phyloP scores from a whole-genome alignment of 2,888 invertebrate genomes.

The Athripsodes cinereus region DNA sequence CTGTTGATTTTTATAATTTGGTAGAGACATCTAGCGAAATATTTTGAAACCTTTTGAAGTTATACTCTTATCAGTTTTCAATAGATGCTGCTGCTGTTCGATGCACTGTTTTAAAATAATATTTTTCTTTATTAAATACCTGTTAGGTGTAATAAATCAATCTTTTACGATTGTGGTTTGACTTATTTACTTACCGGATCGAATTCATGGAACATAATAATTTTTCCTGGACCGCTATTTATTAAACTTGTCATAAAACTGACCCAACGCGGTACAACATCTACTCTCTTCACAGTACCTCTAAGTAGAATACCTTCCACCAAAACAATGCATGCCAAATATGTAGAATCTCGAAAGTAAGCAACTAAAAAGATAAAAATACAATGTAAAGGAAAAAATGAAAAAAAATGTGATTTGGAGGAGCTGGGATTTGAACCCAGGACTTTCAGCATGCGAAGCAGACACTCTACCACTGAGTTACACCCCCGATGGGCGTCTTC shows the following conservation, averaged over 20 bases:
- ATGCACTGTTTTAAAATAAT: no score
- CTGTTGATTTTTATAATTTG: no score
- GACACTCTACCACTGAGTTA: conserved; percentile 55
- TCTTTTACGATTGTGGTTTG: no score
- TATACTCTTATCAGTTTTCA: not conserved
- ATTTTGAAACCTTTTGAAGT: no score
- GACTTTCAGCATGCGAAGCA: conserved; percentile 64
- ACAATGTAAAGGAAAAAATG: conserved; percentile 13
- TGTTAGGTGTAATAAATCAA: no score
- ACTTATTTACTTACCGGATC: conserved; percentile 20
- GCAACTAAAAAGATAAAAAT: conserved; percentile 27
- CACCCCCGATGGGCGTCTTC: conserved; percentile 34
- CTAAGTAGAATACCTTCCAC: conserved; percentile 19
- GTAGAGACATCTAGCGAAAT: no score
- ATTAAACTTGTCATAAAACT: conserved; percentile 15
- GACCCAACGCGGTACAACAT: conserved; percentile 15
- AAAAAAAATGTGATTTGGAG: conserved; percentile 39
- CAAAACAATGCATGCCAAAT: conserved; percentile 18
- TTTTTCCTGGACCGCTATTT: conserved; percentile 22
- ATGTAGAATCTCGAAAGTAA: conserved; percentile 22
- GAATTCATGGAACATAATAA: conserved; percentile 25
- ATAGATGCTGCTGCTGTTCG: not conserved
- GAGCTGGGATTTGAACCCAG: conserved; percentile 61
- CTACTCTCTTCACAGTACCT: conserved; percentile 11
- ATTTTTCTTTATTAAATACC: no score